Conservation (phyloP, 2,113 vertebrate genomes). For the Colossoma macropomum region DNA sequence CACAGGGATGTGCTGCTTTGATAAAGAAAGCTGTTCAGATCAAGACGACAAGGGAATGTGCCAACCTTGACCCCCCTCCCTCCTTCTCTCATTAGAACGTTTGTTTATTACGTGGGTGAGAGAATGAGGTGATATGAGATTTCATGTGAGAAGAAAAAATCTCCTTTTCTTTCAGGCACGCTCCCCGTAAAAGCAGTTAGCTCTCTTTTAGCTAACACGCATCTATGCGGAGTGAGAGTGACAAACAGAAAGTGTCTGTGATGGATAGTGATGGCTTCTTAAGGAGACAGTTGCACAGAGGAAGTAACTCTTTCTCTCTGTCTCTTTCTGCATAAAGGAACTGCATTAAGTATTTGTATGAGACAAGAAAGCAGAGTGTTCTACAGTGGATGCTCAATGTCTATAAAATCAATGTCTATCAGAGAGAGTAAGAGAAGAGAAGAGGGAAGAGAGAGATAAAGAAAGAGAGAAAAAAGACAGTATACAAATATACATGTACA, state of each 20-base stretch:
- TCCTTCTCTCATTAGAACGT: slow-evolving; percentile 25
- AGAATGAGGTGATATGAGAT: slow-evolving; percentile 5
- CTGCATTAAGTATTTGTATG: slow-evolving; percentile 36
- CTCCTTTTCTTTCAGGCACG: slow-evolving; percentile 23
- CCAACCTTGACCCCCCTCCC: slow-evolving; percentile 24
- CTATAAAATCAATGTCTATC: slow-evolving; percentile 42
- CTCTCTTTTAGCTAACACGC: background rate
- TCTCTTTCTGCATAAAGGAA: slow-evolving; percentile 43
- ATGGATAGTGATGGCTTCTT: slow-evolving; percentile 18
- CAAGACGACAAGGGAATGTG: slow-evolving; percentile 38
- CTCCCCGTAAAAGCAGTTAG: background rate
- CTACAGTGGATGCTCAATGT: slow-evolving; percentile 41
- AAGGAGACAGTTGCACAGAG: slow-evolving; percentile 29
- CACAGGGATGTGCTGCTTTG: slow-evolving; percentile 40
- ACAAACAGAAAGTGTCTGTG: background rate
- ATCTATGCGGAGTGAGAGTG: background rate
- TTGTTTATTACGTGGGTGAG: slow-evolving; percentile 49
- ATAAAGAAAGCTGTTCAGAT: slow-evolving; percentile 51
- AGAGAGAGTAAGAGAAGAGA: slow-evolving; percentile 16
- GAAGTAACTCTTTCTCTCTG: background rate
- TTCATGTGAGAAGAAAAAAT: slow-evolving; percentile 21
- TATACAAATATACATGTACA: too few relatives aligned
- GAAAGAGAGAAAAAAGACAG: too few relatives aligned
- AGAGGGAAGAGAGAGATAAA: background rate
- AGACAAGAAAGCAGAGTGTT: background rate